Evolutionary conservation across 2,797 vertebrate species (phyloP), one percentile per base, ranked within the genome.

Genomic region (Danio jaintianensis): DNA sequence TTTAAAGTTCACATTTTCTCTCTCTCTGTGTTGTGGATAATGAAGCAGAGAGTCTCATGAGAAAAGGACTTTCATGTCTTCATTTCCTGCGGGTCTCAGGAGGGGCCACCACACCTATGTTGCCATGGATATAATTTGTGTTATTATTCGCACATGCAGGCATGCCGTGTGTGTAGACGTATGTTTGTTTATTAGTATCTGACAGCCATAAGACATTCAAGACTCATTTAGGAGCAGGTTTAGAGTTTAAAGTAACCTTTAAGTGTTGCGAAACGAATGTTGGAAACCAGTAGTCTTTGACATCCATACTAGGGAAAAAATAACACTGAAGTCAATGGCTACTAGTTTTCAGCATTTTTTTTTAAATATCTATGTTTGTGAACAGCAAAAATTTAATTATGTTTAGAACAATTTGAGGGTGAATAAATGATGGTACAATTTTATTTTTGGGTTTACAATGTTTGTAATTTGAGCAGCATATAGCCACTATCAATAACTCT

Each of bases 81-180:
- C 15, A 50, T 85, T 85, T 82, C 20, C 75, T 66, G n/a, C 0
- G 8, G 7, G 50, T 63, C 71, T 76, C 64, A 29, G 16, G 66
- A n/a, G 59, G 47, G 52, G 78, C 15, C 8, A 79, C 38, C 52
- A 55, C 53, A 72, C 72, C 67, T 58, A 43, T 59, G 63, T 72
- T 63, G 22, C 38, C 40, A 72, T 72, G 61, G 80, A 62, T 77
- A 29, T 68, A 20, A 52, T 61, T 75, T 59, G 55, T 22, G 16
- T 68, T 78, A 62, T 48, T 78, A 62, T 70, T 43, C 20, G 52
- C 13, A 53, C 62, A 61, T 75, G 22, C 40, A 79, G 15, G 29
- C 40, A 75, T 66, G 59, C 6, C 18, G 38, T 67, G 13, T 68
- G 70, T 66, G 59, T 76, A 20, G 43, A 52, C 40, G 29, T 75